Evolutionary conservation across 2,797 vertebrate genomes (phyloP), one percentile per base, ranked within the genome.

Genomic region (Clarias fuscus): DNA sequence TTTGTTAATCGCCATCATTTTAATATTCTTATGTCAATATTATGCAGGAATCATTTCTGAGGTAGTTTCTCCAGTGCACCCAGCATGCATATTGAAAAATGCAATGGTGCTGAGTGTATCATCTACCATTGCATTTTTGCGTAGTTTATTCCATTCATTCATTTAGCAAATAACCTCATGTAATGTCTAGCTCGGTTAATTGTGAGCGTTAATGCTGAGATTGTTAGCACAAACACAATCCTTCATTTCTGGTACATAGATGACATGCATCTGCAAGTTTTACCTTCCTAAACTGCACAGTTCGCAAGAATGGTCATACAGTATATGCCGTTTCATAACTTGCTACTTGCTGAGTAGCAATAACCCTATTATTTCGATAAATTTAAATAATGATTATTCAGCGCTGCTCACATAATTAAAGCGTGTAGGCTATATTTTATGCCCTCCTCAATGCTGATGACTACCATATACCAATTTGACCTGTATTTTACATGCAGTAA

Each of bases 171-270:
- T 75, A 62, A 62, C 64, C 80, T 48, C 82, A 43, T 33, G 40
- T 62, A 71, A 71, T 33, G 40, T 58, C 18, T 79, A 64, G 67
- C 70, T 79, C 67, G 33, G 82, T 53, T 84, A 72, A 84, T 65
- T 64, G 59, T 61, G 22, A 84, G 43, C 43, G 13, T n/a, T 82
- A 88, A 86, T 43, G 59, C 75, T 87, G 77, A 76, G 73, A 59
- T 84, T 76, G 82, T 84, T 83, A 83, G 89, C 92, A 93, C 93
- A 92, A 93, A 93, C 92, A 93, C 68, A 85, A 82, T 80, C 58
- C 65, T 84, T 76, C 40, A 81, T 81, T 72, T 61, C 48, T 84
- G 76, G 70, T 78, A 87, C 73, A 86, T 27, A 87, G 84, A 85
- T 85, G 61, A 82, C 75, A 85, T 43, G 59, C 11, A 62, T 83